Conservation (phyloP, 2,888 invertebrate species). For the Invenusta paracnida region DNA sequence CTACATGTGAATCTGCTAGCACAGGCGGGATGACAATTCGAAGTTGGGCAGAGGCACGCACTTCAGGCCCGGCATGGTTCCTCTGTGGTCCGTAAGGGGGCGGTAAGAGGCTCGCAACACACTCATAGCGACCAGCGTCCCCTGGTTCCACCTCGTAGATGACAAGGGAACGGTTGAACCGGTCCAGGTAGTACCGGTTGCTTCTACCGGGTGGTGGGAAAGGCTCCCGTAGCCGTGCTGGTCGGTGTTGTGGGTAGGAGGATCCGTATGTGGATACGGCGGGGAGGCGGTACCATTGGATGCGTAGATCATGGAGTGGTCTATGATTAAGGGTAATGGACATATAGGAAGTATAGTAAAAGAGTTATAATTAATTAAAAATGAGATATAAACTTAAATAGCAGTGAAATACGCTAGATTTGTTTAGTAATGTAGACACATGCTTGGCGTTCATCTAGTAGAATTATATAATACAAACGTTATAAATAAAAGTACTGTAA, state of each 20-base stretch:
- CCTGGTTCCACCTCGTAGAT: neutral
- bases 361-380: no score
- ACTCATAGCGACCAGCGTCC: neutral
- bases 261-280: neutral
- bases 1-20: neutral
- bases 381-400: no score
- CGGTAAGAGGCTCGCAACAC: neutral
- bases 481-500: no score
- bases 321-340: neutral
- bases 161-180: neutral
- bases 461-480: no score
- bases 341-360: neutral
- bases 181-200: neutral
- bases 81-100: neutral
- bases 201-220: neutral
- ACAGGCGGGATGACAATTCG: neutral
- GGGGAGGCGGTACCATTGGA: neutral
- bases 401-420: no score
- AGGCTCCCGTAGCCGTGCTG: neutral
- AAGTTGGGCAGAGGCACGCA: neutral
- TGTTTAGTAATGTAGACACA: no score
- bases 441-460: no score
- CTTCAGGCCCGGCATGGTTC: neutral
- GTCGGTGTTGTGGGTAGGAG: neutral
- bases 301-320: neutral